Conservation (phyloP, 2,797 vertebrate genomes). For the Peromyscus attwateri region DNA sequence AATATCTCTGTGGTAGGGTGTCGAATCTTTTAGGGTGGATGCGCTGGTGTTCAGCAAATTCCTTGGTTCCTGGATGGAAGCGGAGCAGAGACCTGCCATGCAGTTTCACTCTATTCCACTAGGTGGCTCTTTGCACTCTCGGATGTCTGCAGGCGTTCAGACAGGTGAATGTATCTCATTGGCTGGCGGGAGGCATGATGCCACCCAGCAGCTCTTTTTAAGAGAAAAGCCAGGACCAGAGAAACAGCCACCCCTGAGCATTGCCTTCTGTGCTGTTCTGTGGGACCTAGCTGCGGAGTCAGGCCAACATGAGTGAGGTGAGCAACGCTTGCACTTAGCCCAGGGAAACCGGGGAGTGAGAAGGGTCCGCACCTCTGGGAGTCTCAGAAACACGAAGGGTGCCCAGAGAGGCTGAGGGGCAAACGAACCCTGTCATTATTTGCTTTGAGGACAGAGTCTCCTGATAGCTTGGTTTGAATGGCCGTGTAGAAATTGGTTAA, state of each 20-base stretch:
- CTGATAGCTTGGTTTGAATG: not conserved
- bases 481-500: not conserved
- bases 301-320: conserved; percentile 88
- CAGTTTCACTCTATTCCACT: conserved; percentile 65
- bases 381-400: not conserved
- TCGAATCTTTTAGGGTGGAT: not conserved
- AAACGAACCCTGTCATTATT: not conserved
- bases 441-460: not conserved
- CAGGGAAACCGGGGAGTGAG: not conserved
- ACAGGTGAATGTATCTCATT: conserved; percentile 85
- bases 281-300: conserved; percentile 73
- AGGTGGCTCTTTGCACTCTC: conserved; percentile 84
- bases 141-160: conserved; percentile 61
- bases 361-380: not conserved
- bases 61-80: not conserved
- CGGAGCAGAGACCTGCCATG: rapidly evolving
- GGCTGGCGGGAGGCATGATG: conserved; percentile 84
- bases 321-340: conserved; percentile 14
- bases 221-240: conserved; percentile 83
- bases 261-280: conserved; percentile 62
- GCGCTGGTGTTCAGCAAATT: not conserved
- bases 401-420: not conserved
- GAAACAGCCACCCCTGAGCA: conserved; percentile 63
- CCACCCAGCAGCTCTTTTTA: conserved; percentile 86
- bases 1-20: not conserved